phyloP scores from a whole-genome alignment of 2,888 invertebrate genomes.

The Hymenopus coronatus region DNA sequence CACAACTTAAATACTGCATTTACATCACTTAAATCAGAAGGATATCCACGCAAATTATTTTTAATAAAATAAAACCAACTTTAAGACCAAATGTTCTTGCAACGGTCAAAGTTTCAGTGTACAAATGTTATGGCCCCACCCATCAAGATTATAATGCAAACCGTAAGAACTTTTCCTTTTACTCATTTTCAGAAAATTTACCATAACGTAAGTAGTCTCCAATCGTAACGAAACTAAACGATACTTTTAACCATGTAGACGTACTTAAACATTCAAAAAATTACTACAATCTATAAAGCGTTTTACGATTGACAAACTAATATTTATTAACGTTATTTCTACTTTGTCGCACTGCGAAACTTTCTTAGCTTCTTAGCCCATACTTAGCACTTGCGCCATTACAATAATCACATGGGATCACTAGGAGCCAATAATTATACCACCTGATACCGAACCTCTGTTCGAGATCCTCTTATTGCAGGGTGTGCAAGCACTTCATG shows the following conservation, averaged over 20 bases:
- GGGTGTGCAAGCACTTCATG: neutral
- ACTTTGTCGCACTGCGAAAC: neutral
- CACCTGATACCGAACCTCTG: neutral
- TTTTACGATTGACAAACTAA: too few species aligned
- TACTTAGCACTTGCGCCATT: neutral
- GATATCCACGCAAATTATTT: too few species aligned
- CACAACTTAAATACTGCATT: too few species aligned
- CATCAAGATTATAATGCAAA: neutral
- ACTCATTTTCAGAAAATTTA: neutral
- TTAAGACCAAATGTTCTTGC: too few species aligned
- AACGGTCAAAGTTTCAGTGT: neutral
- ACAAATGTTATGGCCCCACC: neutral
- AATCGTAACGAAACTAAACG: too few species aligned
- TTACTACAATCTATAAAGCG: too few species aligned
- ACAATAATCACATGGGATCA: neutral
- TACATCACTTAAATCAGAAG: too few species aligned
- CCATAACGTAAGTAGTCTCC: too few species aligned
- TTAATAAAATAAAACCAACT: too few species aligned
- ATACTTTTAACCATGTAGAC: too few species aligned
- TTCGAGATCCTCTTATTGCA: neutral
- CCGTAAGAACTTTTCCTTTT: neutral
- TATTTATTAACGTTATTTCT: neutral
- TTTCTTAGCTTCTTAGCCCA: neutral
- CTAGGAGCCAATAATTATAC: neutral
- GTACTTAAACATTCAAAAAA: too few species aligned